Evolutionary conservation across 2,113 vertebrate genomes (phyloP).

Genomic region (Microcebus lehilahytsara): DNA sequence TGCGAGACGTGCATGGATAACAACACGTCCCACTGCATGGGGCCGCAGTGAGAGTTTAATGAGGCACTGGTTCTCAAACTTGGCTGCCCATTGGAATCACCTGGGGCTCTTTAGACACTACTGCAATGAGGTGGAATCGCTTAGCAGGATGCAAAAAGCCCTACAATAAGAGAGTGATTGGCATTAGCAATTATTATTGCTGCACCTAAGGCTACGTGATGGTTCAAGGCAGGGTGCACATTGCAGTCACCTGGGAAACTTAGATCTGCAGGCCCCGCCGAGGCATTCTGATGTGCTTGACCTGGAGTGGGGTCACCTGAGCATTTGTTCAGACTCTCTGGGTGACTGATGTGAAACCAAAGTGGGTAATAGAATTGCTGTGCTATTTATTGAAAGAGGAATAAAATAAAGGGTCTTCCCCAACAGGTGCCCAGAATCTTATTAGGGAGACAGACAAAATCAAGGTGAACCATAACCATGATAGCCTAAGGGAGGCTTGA

Average conservation of each 20-base stretch:
- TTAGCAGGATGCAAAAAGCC: neutral
- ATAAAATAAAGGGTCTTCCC: neutral
- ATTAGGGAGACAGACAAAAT: neutral
- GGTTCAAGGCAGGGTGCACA: neutral
- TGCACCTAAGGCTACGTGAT: neutral
- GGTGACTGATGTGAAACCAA: neutral
- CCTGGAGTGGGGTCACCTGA: neutral
- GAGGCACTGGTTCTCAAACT: too few relatives aligned
- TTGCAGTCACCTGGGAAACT: neutral
- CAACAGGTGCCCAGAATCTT: neutral
- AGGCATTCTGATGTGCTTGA: neutral
- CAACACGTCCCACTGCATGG: too few relatives aligned
- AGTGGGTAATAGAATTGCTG: neutral
- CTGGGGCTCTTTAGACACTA: too few relatives aligned
- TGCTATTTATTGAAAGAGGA: neutral
- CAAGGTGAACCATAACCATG: neutral
- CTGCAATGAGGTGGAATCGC: rapidly evolving
- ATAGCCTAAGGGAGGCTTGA: neutral
- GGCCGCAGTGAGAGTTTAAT: too few relatives aligned
- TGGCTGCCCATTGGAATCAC: too few relatives aligned
- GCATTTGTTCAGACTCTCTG: neutral
- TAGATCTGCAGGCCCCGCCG: rapidly evolving
- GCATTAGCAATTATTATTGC: neutral
- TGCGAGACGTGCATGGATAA: too few relatives aligned
- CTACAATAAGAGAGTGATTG: neutral